A percentile compares a stretch with the other conserved stretches of the same genome.
These are phyloP conservation scores for Atrina japonica DNA, from an alignment of 2,888 invertebrate genomes.

Conservation along the genomic window DNA sequence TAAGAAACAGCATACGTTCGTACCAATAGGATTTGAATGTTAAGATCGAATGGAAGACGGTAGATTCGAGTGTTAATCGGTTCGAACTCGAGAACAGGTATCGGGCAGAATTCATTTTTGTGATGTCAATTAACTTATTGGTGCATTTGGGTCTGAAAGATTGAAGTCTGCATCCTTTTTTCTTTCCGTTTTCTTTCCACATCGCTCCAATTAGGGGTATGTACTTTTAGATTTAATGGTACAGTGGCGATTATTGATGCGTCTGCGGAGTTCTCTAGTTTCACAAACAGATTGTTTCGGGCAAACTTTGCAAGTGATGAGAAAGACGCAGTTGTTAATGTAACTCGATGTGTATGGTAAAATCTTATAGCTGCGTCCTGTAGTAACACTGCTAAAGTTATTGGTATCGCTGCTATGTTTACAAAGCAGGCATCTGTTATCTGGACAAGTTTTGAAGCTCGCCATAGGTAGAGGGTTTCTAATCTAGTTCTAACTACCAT, in stretches of 20 bases:
- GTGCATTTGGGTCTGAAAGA: too few species aligned
- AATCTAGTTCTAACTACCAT: conserved; percentile 4
- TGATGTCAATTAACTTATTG: too few species aligned
- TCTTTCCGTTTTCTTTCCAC: too few species aligned
- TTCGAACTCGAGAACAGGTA: too few species aligned
- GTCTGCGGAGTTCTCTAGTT: conserved; percentile 1
- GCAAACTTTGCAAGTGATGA: conserved; percentile 11
- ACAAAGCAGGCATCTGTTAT: conserved; percentile 1
- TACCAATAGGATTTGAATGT: too few species aligned
- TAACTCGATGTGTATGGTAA: not conserved
- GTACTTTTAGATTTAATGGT: conserved; percentile 5
- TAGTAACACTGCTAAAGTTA: not conserved
- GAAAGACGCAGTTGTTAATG: not conserved
- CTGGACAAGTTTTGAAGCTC: conserved; percentile 9
- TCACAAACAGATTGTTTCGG: conserved; percentile 10
- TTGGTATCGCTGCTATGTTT: not conserved
- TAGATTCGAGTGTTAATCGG: too few species aligned
- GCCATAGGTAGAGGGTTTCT: conserved; percentile 6
- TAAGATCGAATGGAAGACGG: too few species aligned
- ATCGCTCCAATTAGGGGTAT: too few species aligned
- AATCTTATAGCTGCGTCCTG: conserved; percentile 10
- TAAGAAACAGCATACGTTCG: too few species aligned
- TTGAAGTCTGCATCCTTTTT: too few species aligned
- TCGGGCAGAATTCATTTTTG: too few species aligned
- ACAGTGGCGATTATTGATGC: conserved; percentile 2